Base-by-base conservation (phyloP, 2,797 vertebrate species). In the Danio tinwini region DNA sequence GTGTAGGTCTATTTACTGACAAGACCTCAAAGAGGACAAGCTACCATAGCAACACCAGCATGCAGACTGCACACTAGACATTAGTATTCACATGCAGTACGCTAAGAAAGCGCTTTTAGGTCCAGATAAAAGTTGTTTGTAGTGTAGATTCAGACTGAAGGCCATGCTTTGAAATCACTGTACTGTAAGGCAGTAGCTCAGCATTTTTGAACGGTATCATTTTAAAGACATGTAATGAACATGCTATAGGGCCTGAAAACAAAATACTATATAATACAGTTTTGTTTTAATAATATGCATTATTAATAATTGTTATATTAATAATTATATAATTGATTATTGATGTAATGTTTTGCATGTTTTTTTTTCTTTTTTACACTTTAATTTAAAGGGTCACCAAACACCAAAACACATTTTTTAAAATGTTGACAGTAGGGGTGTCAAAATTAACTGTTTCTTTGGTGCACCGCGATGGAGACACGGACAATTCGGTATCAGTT, bases 11-110 rank as follows among this genome's bases (percentile, higher is more conserved):
- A 58, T 58, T 72, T 58, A 72, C 72, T 5, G 13, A 44, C 7
- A 58, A 56, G 17, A 42, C n/a, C n/a, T 71, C 39, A 40, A 40
- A 42, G 17, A 49, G 6, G 4, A 42, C 21, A 74, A 17, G 73
- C 73, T 52, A 53, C 29, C 73, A 50, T 50, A 63, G 73, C 45
- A 74, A 75, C 73, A 75, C 5, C 2, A 19, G 47, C 29, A 16
- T 19, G n/a, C 45, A 63, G 59, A 50, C 29, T 19, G 45, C 58
- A 63, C 14, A 63, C 29, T 29, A 10, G 12, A 40, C 19, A 40
- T 75, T 63, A 75, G 73, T 42, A 63, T 75, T 63, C 58, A 62
- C 37, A 52, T 74, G 29, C 58, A 63, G 59, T 40, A 74, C n/a
- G 29, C 37, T 14, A 17, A 44, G 45, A 47, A 62, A 59, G 42